Evolutionary conservation across 2,113 vertebrate genomes (phyloP).

Genomic region (Grammatotria lemairii): DNA sequence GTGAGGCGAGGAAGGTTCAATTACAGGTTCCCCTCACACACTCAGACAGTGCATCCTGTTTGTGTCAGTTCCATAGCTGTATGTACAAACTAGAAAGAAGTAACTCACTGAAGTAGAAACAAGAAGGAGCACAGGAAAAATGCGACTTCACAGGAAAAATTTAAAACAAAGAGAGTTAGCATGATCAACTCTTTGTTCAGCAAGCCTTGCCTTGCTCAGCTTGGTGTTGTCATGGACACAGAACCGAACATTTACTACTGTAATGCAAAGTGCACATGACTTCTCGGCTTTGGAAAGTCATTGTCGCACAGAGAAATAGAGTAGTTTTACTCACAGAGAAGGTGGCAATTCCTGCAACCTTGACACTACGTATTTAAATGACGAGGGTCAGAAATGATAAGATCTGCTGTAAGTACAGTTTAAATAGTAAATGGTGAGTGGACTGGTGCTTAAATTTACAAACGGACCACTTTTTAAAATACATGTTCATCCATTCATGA

Average conservation of each 20-base stretch:
- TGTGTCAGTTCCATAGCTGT: neutral
- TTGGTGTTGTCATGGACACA: slow-evolving; percentile 31
- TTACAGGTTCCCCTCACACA: neutral
- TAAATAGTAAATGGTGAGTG: neutral
- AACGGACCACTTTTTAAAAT: neutral
- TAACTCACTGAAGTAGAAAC: neutral
- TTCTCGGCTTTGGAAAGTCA: neutral
- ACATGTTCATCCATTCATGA: neutral
- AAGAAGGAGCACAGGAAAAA: neutral
- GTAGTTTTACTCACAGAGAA: neutral
- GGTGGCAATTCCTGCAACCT: neutral
- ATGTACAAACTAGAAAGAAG: neutral
- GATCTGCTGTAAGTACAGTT: neutral
- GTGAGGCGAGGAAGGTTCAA: neutral
- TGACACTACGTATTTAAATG: neutral
- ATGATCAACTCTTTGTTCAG: neutral
- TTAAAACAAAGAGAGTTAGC: neutral
- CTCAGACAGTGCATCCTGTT: neutral
- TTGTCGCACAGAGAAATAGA: neutral
- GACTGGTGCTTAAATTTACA: neutral
- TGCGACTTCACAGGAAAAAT: neutral
- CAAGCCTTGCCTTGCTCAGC: neutral
- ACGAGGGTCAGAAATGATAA: neutral
- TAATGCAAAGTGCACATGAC: neutral
- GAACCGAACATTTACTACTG: neutral